Evolutionary conservation across 2,113 vertebrate genomes (phyloP), one percentile per base, ranked within the genome.

Genomic region (Callionymus lyra): DNA sequence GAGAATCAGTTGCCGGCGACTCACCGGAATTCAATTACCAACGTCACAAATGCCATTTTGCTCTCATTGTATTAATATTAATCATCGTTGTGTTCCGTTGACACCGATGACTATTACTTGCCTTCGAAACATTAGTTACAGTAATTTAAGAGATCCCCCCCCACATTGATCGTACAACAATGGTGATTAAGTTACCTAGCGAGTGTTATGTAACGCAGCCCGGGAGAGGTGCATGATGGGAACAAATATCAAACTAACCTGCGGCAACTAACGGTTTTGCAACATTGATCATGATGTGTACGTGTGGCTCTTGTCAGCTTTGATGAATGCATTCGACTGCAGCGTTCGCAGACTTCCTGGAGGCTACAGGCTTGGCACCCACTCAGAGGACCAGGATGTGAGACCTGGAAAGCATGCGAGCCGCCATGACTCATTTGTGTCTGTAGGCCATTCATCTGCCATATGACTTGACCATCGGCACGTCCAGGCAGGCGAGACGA

Each of bases 371-470:
- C 37, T 41, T 36, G 19, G 17, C 16, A 12, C 38, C 8, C 39
- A 40, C 65, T 68, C 60, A 50, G 14, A 50, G 65, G 62, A 59
- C 63, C 59, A 45, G 58, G 68, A 44, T 56, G 41, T 44, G 50
- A 61, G 63, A 55, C 68, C 63, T 49, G 50, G 70, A 58, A n/a
- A 65, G 72, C 59, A 67, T 45, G 53, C 63, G 49, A 54, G 59
- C 41, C 59, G 48, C 54, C 45, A 39, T 74, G 73, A 77, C 64
- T 75, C 73, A 77, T 73, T 68, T 57, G 48, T 53, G 47, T 69
- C 72, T 65, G 17, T 10, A 2, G 67, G 74, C 45, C 4, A 16
- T 44, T 21, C 49, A 68, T 69, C 66, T 61, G 50, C 53, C 60
- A 40, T 44, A 48, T 11, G 48, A 62, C 51, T 42, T 37, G 56